Percentiles rank a stretch among this genome's conserved stretches.
Evolutionary conservation across 2,888 invertebrate genomes (phyloP).

Genomic region (Deilephila elpenor): DNA sequence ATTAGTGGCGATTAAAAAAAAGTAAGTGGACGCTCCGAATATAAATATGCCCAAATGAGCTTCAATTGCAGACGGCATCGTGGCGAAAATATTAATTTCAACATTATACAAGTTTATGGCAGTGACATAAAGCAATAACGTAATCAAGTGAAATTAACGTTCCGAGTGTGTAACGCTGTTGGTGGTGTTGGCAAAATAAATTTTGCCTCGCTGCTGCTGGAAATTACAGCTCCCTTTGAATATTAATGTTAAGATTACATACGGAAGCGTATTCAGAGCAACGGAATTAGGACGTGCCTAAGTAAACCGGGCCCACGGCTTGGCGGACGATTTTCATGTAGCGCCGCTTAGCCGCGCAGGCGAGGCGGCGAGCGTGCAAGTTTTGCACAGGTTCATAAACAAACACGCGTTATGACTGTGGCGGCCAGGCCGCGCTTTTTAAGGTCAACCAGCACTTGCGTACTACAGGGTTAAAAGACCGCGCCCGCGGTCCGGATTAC

Average conservation of each 20-base stretch:
- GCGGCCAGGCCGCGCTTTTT: slow-evolving; percentile 58
- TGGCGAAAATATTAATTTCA: slow-evolving; percentile 2
- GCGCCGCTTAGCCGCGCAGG: slow-evolving; percentile 33
- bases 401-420: slow-evolving; percentile 57
- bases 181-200: slow-evolving; percentile 46
- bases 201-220: slow-evolving; percentile 46
- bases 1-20: slow-evolving; percentile 77
- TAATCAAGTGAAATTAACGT: slow-evolving; percentile 26
- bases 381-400: slow-evolving; percentile 62
- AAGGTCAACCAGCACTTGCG: slow-evolving; percentile 75
- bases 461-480: slow-evolving; percentile 67
- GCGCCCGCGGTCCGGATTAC: slow-evolving; percentile 74
- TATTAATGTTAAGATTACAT: slow-evolving; percentile 52
- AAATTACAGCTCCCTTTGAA: slow-evolving; percentile 45
- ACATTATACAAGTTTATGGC: background rate
- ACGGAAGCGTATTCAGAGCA: slow-evolving; percentile 37
- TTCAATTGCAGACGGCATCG: slow-evolving; percentile 43
- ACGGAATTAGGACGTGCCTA: slow-evolving; percentile 40
- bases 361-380: slow-evolving; percentile 42
- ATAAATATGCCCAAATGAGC: slow-evolving; percentile 61
- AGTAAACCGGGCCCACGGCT: slow-evolving; percentile 47
- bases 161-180: slow-evolving; percentile 33
- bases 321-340: slow-evolving; percentile 40
- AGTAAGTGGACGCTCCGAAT: slow-evolving; percentile 63
- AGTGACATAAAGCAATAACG: slow-evolving; percentile 6